Conservation (phyloP, 2,113 vertebrate species). For the Python bivittatus region DNA sequence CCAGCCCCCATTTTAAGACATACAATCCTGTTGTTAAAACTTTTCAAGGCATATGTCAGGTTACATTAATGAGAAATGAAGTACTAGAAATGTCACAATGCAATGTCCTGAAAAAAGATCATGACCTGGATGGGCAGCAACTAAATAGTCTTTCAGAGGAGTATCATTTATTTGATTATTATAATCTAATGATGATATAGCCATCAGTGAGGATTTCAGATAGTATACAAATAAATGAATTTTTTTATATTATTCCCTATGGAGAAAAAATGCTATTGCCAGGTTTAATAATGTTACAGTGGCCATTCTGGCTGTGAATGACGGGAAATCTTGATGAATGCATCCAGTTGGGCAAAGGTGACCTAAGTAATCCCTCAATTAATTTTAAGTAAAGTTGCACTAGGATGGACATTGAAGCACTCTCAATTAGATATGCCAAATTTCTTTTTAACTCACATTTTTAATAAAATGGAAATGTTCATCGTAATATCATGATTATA, state of each 20-base stretch:
- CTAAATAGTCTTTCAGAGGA: too few species aligned
- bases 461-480: constrained; percentile 41
- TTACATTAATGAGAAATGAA: too few species aligned
- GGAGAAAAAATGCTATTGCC: not conserved
- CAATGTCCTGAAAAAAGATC: too few species aligned
- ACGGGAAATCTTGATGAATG: not conserved
- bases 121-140: too few species aligned
- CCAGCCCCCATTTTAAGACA: too few species aligned
- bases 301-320: not conserved
- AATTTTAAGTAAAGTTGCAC: not conserved
- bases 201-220: too few species aligned
- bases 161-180: too few species aligned
- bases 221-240: not conserved
- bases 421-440: not conserved
- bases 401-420: constrained; percentile 1
- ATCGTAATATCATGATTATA: constrained; percentile 28
- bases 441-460: constrained; percentile 34
- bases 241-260: not conserved
- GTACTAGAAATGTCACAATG: too few species aligned
- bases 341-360: not conserved
- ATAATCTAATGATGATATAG: too few species aligned
- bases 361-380: not conserved
- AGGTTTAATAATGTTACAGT: not conserved
- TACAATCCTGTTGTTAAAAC: too few species aligned
- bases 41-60: too few species aligned